A percentile compares a stretch with the other conserved stretches of the same genome.
Evolutionary conservation across 2,113 vertebrate genomes (phyloP).

Genomic region (Syngnathus scovelli): DNA sequence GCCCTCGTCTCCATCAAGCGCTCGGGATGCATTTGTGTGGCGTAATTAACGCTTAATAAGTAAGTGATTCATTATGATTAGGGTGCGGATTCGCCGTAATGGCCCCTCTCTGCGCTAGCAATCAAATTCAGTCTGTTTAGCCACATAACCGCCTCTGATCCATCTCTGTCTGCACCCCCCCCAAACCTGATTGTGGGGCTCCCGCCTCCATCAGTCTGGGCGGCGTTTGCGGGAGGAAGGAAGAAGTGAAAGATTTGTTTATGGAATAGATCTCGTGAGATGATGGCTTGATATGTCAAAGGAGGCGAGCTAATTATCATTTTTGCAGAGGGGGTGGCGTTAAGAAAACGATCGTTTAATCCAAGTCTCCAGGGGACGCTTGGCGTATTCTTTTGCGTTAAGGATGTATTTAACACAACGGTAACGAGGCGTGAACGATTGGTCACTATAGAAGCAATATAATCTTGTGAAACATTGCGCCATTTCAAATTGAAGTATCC

Average conservation of each 20-base stretch:
- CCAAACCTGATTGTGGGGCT: constrained; percentile 59
- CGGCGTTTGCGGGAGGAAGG: constrained; percentile 23
- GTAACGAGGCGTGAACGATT: not conserved
- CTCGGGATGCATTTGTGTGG: constrained; percentile 72
- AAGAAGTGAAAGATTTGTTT: constrained; percentile 36
- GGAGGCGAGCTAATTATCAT: constrained; percentile 48
- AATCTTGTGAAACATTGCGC: too few species aligned
- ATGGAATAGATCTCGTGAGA: constrained; percentile 25
- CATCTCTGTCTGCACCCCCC: constrained; percentile 69
- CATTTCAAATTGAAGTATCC: too few species aligned
- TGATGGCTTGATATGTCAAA: constrained; percentile 41
- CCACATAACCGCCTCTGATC: constrained; percentile 60
- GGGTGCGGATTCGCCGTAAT: constrained; percentile 68
- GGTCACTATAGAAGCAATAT: too few species aligned
- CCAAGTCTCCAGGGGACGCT: constrained; percentile 41
- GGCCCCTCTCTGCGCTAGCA: constrained; percentile 71
- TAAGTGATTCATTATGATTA: constrained; percentile 83
- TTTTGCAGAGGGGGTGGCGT: constrained; percentile 28
- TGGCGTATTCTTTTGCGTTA: constrained; percentile 34
- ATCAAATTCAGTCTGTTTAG: constrained; percentile 74
- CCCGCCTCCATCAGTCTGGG: constrained; percentile 63
- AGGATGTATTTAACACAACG: constrained; percentile 30
- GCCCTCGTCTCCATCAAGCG: constrained; percentile 33
- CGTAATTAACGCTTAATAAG: constrained; percentile 80
- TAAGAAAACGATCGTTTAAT: constrained; percentile 45